Conservation (phyloP, 2,113 vertebrate genomes). For the Cyphomyrus discorhynchus region DNA sequence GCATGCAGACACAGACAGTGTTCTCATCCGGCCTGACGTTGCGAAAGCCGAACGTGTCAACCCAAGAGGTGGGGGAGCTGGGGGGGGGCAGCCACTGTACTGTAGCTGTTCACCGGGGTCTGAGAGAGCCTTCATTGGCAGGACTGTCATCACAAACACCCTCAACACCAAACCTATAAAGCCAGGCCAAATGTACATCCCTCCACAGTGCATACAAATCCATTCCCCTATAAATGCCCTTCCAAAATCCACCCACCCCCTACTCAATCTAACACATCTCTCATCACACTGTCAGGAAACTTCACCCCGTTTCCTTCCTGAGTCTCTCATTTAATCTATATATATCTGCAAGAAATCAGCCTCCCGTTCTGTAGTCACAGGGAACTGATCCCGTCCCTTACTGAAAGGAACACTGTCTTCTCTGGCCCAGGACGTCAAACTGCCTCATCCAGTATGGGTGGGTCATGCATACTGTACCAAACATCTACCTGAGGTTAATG, state of each 20-base stretch:
- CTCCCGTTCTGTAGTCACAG: constrained; percentile 55
- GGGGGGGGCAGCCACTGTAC: constrained; percentile 68
- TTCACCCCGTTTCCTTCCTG: neutral
- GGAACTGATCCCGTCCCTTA: constrained; percentile 34
- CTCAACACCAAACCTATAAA: neutral
- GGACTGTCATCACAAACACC: constrained; percentile 8
- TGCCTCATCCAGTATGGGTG: constrained; percentile 38
- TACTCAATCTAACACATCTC: neutral
- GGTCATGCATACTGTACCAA: neutral
- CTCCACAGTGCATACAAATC: neutral
- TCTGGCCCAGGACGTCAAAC: constrained; percentile 43
- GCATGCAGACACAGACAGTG: neutral
- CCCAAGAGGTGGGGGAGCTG: constrained; percentile 77
- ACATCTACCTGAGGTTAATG: neutral
- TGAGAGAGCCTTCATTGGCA: constrained; percentile 70
- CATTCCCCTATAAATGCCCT: neutral
- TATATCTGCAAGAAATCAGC: constrained; percentile 61
- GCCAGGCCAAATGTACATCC: neutral
- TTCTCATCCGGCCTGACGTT: constrained; percentile 55
- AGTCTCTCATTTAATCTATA: neutral
- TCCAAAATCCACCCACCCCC: neutral
- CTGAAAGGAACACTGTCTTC: constrained; percentile 25
- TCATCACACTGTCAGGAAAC: neutral
- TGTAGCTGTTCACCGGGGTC: constrained; percentile 75
- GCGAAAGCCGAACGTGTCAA: constrained; percentile 63